phyloP scores from a whole-genome alignment of 2,888 invertebrate genomes.

The Caenorhabditis afra region DNA sequence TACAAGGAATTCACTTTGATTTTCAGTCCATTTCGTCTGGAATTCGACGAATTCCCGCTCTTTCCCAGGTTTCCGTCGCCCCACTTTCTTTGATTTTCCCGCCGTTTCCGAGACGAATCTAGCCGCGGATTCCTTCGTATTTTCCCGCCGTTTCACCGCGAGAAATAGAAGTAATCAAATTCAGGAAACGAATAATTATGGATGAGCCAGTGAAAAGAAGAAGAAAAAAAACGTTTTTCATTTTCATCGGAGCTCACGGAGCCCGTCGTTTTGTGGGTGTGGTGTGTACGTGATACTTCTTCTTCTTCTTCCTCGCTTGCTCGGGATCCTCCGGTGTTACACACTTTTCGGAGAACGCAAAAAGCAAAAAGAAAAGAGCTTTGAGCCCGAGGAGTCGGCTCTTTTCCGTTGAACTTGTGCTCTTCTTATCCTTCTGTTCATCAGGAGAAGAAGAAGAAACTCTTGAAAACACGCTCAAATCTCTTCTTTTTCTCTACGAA shows the following conservation, averaged over 20 bases:
- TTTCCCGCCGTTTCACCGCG: background rate
- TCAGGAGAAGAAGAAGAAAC: too few species aligned
- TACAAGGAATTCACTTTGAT: background rate
- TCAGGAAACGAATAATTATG: slow-evolving; percentile 43
- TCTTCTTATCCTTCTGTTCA: too few species aligned
- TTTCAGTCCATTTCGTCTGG: background rate
- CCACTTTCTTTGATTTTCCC: background rate
- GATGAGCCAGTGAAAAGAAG: slow-evolving; percentile 1
- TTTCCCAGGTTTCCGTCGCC: background rate
- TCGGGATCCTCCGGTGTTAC: slow-evolving; percentile 29
- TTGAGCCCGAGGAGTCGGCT: background rate
- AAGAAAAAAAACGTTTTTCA: background rate
- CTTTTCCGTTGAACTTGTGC: slow-evolving; percentile 23
- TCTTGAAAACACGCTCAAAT: too few species aligned
- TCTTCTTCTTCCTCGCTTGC: background rate
- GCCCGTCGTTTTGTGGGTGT: slow-evolving; percentile 8
- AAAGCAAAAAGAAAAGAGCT: slow-evolving; percentile 17
- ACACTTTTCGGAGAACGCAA: slow-evolving; percentile 33
- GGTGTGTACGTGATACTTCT: slow-evolving; percentile 29
- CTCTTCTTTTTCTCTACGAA: background rate
- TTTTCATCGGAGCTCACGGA: slow-evolving; percentile 12
- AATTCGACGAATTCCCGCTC: background rate
- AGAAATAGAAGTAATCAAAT: slow-evolving; percentile 23
- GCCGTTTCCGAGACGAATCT: background rate
- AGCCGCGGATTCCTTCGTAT: background rate